Base-by-base conservation (phyloP, 2,888 invertebrate species). In the Dromius quadrimaculatus region DNA sequence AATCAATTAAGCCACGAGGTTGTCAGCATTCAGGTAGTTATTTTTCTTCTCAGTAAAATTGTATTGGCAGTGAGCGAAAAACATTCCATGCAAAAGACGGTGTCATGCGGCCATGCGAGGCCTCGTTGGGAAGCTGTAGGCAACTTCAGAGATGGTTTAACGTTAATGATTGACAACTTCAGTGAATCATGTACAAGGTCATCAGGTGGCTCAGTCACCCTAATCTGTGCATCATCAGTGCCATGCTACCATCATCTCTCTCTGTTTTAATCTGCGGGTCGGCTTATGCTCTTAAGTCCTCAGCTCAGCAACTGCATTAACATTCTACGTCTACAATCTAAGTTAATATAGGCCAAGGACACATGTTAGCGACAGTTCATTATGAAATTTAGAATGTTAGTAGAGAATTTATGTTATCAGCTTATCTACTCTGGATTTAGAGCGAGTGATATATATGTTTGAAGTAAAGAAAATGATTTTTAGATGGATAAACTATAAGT, bases 131-230 rank as follows among this genome's bases (percentile, higher is more conserved):
- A 81, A 82, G 82, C 83, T 77, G 78, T 82, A 84, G 84, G 84
- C 82, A 85, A 84, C 85, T 85, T 85, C 81, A 84, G 86, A 86
- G 86, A 86, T 86, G 86, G 86, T 85, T 82, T 82, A 80, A 71
- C 80, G 80, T 78, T 70, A 70, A 70, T 70, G 70, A 50, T 70
- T 70, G 70, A 38, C 69, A 70, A 68, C 45, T 68, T 70, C 70
- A 47, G 70, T 70, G 70, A 70, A 47, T 36, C 70, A 70, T 70
- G 47, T 70, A 70, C 61, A 70, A 62, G 50, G 69, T 34, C 50
- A 62, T 69, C 23, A 54, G 61, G 63, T 66, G 47, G 59, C 36
- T 65, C 36, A 63, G 64, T 69, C 61, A 61, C 45, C 61, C 69
- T 61, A 69, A 41, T 43, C 63, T 64, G 50, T 43, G 36, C 65